A percentile compares a stretch with the other conserved stretches of the same genome.
phyloP scores from a whole-genome alignment of 2,797 vertebrate species.

The Pelobates cultripes region DNA sequence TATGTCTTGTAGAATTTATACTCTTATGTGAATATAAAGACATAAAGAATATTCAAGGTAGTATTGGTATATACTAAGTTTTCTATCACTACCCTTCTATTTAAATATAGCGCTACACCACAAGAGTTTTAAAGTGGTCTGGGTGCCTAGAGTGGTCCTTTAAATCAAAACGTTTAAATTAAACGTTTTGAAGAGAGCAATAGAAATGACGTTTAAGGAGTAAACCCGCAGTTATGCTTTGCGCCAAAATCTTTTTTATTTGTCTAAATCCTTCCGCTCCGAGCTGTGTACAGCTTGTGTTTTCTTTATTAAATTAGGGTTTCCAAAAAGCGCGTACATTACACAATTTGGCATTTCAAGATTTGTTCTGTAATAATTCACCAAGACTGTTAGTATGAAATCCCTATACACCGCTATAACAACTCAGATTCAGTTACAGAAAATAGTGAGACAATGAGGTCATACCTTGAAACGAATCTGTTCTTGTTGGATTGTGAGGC shows the following conservation, averaged over 20 bases:
- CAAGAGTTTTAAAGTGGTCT: too few species aligned
- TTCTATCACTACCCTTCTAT: too few species aligned
- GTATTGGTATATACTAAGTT: too few species aligned
- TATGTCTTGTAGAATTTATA: too few species aligned
- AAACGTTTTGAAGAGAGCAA: too few species aligned
- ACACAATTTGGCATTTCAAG: constrained; percentile 17
- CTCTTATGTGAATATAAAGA: too few species aligned
- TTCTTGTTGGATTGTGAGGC: constrained; percentile 22
- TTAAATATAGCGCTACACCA: too few species aligned
- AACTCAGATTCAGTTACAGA: constrained; percentile 38
- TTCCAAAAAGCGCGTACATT: constrained; percentile 22
- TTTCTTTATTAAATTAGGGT: constrained; percentile 15
- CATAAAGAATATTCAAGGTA: too few species aligned
- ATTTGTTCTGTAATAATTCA: constrained; percentile 39
- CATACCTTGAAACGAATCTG: constrained; percentile 43
- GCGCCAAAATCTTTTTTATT: constrained; percentile 17
- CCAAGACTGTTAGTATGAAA: constrained; percentile 9
- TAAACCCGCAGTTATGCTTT: neutral
- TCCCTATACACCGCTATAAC: constrained; percentile 3
- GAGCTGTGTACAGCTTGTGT: neutral
- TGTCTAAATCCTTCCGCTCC: neutral
- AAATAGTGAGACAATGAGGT: constrained; percentile 55
- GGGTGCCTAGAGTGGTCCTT: too few species aligned
- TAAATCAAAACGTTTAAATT: too few species aligned
- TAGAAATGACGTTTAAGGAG: neutral